These are phyloP conservation scores for Protonemura montana DNA, from an alignment of 2,888 invertebrate genomes.

Conservation along the genomic window DNA sequence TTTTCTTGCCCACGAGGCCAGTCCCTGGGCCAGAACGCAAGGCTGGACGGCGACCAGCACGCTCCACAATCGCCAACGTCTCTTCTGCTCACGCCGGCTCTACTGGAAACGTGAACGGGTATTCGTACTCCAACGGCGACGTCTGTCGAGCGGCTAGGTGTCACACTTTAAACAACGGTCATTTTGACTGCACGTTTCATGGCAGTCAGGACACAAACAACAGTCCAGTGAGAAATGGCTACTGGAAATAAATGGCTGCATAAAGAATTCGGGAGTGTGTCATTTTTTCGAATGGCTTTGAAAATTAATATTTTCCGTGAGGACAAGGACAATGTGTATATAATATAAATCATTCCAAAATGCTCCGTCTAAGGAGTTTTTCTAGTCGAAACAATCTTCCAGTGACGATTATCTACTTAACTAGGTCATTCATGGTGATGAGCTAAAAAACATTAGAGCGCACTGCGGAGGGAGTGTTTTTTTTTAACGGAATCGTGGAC, in stretches of 20 bases:
- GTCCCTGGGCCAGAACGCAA: slow-evolving; percentile 58
- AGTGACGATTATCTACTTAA: slow-evolving; percentile 14
- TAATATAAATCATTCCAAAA: slow-evolving; percentile 29
- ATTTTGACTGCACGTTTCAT: slow-evolving; percentile 39
- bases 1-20: slow-evolving; percentile 71
- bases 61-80: slow-evolving; percentile 31
- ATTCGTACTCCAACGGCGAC: slow-evolving; percentile 74
- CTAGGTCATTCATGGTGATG: not conserved
- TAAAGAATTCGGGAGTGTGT: not conserved
- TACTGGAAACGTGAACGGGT: slow-evolving; percentile 76
- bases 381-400: slow-evolving; percentile 35
- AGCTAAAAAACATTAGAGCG: not conserved
- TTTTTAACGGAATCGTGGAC: not conserved
- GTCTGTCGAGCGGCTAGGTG: slow-evolving; percentile 60
- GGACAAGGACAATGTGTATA: not conserved
- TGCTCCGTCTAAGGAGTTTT: slow-evolving; percentile 22
- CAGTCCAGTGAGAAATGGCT: not conserved
- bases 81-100: slow-evolving; percentile 54
- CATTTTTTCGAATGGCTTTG: slow-evolving; percentile 5
- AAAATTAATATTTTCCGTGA: not conserved
- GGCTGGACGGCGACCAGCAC: slow-evolving; percentile 44
- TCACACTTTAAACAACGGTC: slow-evolving; percentile 44
- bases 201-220: slow-evolving; percentile 27
- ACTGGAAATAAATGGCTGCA: not conserved
- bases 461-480: not conserved